A percentile compares a stretch with the other conserved stretches of the same genome.
Conservation (phyloP, 2,797 vertebrate species). For the Hypotaenidia philippensis region DNA sequence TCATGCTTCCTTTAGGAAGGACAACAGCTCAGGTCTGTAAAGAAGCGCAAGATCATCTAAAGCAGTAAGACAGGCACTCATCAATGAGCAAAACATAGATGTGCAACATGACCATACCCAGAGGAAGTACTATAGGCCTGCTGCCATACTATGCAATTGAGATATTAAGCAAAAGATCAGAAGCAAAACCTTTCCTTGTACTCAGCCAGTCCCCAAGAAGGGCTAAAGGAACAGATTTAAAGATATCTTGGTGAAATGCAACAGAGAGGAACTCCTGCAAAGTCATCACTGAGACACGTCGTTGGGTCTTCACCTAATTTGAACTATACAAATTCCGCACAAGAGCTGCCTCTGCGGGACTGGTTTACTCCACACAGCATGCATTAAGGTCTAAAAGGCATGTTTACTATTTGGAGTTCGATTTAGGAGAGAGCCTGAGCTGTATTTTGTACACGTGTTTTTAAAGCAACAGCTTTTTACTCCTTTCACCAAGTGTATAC, state of each 20-base stretch:
- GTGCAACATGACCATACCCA: not conserved
- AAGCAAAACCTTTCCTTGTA: not conserved
- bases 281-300: not conserved
- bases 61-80: not conserved
- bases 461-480: constrained; percentile 7
- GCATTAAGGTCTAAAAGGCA: not conserved
- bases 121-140: not conserved
- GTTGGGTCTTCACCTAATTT: not conserved
- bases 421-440: not conserved
- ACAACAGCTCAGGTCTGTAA: not conserved
- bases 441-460: not conserved
- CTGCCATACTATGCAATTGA: not conserved
- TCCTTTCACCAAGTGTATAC: not conserved
- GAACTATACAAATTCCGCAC: not conserved
- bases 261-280: not conserved
- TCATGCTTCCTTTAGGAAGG: not conserved
- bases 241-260: not conserved
- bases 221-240: not conserved
- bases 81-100: not conserved
- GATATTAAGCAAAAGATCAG: not conserved
- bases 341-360: not conserved
- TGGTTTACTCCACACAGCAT: not conserved
- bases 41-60: not conserved
- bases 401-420: constrained; percentile 4
- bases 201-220: not conserved